These are phyloP conservation scores for Spodoptera picta DNA, from an alignment of 2,888 invertebrate genomes.

Conservation along the genomic window DNA sequence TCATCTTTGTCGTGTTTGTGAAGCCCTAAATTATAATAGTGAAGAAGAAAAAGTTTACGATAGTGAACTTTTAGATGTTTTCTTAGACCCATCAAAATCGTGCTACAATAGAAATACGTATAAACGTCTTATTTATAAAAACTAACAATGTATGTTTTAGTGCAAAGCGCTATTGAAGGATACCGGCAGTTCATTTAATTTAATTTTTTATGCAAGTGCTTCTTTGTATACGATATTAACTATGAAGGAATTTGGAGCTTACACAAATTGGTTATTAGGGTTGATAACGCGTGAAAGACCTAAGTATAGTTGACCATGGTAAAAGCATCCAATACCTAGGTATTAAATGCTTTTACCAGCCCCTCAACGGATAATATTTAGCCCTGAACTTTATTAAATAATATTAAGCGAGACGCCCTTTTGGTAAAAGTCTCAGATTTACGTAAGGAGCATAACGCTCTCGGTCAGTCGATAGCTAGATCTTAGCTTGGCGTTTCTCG, in stretches of 20 bases:
- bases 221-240: neutral
- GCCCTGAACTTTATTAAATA: neutral
- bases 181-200: too few relatives aligned
- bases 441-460: too few relatives aligned
- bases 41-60: slow-evolving; percentile 63
- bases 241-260: neutral
- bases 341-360: too few relatives aligned
- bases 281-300: slow-evolving; percentile 2
- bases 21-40: slow-evolving; percentile 90
- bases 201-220: neutral
- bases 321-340: slow-evolving; percentile 1
- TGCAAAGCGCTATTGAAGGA: too few relatives aligned
- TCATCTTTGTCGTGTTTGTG: slow-evolving; percentile 91
- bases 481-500: too few relatives aligned
- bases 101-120: neutral
- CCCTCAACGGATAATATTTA: neutral
- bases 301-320: neutral
- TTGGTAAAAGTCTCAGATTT: too few relatives aligned
- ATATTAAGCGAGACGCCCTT: too few relatives aligned
- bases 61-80: slow-evolving; percentile 58
- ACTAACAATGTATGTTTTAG: too few relatives aligned
- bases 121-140: too few relatives aligned
- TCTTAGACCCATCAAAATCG: slow-evolving; percentile 57
- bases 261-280: too few relatives aligned
- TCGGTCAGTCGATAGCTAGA: too few relatives aligned